Percentiles rank a stretch among this genome's conserved stretches.
Evolutionary conservation across 64 coral and sea anemone genomes (phyloP).

Genomic region (Actinia equina): DNA sequence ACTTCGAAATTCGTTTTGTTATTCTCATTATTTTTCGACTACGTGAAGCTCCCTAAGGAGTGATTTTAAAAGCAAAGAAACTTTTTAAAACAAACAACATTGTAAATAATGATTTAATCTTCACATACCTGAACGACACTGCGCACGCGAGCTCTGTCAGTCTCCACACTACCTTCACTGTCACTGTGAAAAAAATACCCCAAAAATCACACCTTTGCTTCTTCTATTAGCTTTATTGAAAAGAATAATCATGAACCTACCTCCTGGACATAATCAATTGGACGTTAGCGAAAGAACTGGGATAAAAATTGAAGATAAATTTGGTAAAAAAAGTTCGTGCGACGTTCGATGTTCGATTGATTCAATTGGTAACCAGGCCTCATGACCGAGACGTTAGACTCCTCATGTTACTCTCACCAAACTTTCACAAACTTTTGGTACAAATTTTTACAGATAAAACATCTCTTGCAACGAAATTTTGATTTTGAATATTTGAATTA

Average conservation of each 20-base stretch:
- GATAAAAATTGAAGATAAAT: background rate
- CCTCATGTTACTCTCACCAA: no score
- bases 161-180: slow-evolving; percentile 5
- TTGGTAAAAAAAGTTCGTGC: background rate
- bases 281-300: background rate
- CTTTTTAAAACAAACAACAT: background rate
- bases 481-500: no score
- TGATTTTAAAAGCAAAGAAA: background rate
- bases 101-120: background rate
- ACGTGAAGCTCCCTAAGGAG: background rate
- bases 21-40: no score
- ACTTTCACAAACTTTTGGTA: no score
- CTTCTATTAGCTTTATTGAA: background rate
- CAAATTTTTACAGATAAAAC: no score
- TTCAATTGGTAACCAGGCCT: background rate
- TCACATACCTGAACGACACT: slow-evolving; percentile 4
- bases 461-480: no score
- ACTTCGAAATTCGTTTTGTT: no score
- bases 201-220: background rate
- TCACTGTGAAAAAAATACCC: background rate
- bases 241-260: background rate
- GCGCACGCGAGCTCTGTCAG: background rate
- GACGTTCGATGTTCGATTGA: background rate
- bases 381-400: background rate
- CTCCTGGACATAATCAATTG: background rate